These are phyloP conservation scores for Halcyon badia DNA, from an alignment of 2,797 vertebrate genomes.

Conservation along the genomic window DNA sequence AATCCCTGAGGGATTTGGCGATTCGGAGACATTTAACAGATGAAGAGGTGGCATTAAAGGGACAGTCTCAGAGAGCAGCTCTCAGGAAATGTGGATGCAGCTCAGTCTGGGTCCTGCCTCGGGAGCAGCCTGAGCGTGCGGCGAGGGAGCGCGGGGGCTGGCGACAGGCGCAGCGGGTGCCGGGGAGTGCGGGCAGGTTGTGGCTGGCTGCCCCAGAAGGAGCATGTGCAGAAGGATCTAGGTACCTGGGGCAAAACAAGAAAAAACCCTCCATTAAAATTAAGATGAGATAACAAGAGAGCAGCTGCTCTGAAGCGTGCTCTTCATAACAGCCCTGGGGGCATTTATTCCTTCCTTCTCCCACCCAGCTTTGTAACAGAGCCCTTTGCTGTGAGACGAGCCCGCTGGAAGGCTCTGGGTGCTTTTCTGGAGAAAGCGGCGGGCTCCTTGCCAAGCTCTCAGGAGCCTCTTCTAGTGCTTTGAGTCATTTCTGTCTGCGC, in stretches of 20 bases:
- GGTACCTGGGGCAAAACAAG: neutral
- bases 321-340: constrained; percentile 14
- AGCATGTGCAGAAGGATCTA: neutral
- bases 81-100: rapidly evolving
- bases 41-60: neutral
- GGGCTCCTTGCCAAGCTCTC: neutral
- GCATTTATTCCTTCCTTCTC: constrained; percentile 36
- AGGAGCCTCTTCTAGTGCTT: neutral
- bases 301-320: constrained; percentile 52
- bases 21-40: neutral
- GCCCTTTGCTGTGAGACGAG: neutral
- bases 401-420: neutral
- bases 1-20: neutral
- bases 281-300: constrained; percentile 50
- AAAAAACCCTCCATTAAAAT: constrained; percentile 18
- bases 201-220: neutral
- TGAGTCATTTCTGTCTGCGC: rapidly evolving
- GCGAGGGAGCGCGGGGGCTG: rapidly evolving
- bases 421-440: neutral
- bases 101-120: neutral
- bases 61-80: neutral
- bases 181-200: neutral
- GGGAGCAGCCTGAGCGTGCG: rapidly evolving
- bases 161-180: rapidly evolving
- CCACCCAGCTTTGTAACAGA: constrained; percentile 33